Evolutionary conservation across 2,888 invertebrate genomes (phyloP).

Genomic region (Holacanthella duospinosa): DNA sequence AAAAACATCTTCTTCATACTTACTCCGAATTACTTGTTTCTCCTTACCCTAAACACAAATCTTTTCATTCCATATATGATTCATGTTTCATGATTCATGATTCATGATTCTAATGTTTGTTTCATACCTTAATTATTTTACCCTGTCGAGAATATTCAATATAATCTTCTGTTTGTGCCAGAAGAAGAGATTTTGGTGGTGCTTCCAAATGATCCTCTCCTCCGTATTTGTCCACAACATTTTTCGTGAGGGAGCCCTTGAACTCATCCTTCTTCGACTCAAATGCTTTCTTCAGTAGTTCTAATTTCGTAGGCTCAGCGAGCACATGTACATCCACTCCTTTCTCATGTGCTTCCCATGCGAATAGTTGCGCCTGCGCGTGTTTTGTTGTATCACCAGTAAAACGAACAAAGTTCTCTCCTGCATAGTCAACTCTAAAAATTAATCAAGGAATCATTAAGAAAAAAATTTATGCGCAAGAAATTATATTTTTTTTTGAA

Average conservation of each 20-base stretch:
- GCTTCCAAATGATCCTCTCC: constrained; percentile 82
- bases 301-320: constrained; percentile 95
- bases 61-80: not conserved
- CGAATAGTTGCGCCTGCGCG: constrained; percentile 85
- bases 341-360: constrained; percentile 90
- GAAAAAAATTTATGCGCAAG: no score
- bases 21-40: constrained; percentile 68
- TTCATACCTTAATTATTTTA: constrained; percentile 50
- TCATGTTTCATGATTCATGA: not conserved
- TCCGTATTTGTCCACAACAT: constrained; percentile 84
- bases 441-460: no score
- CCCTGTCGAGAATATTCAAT: constrained; percentile 91
- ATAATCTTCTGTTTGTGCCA: constrained; percentile 93
- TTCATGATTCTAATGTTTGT: not conserved
- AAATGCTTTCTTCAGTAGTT: constrained; percentile 79
- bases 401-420: constrained; percentile 92
- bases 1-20: constrained; percentile 87
- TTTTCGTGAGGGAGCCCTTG: constrained; percentile 68
- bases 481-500: not conserved
- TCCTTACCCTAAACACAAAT: constrained; percentile 59
- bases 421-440: constrained; percentile 63
- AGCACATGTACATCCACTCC: constrained; percentile 90
- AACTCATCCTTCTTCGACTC: constrained; percentile 79
- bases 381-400: constrained; percentile 87
- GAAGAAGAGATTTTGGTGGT: constrained; percentile 73